phyloP scores from a whole-genome alignment of 2,797 vertebrate species.

The Leptatherina wallacei region DNA sequence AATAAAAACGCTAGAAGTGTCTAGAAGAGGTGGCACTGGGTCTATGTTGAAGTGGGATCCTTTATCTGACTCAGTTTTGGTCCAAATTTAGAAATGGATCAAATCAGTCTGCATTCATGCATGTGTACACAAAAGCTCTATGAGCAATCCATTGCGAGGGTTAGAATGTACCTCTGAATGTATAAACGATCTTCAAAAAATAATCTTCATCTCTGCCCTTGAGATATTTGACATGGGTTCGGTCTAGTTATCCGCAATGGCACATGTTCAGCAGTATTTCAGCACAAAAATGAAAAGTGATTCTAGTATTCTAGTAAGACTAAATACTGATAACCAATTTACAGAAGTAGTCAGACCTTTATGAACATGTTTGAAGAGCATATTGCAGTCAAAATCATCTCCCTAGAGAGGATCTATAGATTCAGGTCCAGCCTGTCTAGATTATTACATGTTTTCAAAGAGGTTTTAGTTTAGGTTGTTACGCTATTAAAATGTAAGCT shows the following conservation, averaged over 20 bases:
- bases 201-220: slow-evolving; percentile 21
- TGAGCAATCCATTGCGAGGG: slow-evolving; percentile 16
- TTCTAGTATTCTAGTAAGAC: no score
- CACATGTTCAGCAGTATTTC: slow-evolving; percentile 34
- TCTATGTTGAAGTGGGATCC: slow-evolving; percentile 44
- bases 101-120: slow-evolving; percentile 51
- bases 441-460: no score
- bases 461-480: no score
- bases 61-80: slow-evolving; percentile 61
- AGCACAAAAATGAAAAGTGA: slow-evolving; percentile 22
- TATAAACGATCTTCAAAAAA: slow-evolving; percentile 1
- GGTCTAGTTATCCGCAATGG: slow-evolving; percentile 40
- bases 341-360: not conserved
- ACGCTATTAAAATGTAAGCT: no score
- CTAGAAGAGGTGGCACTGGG: slow-evolving; percentile 46
- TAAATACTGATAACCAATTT: no score
- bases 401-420: no score
- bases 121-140: slow-evolving; percentile 44
- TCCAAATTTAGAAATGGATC: slow-evolving; percentile 64
- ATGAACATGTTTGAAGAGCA: not conserved
- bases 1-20: slow-evolving; percentile 22
- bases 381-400: no score
- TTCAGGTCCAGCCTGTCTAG: no score
- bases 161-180: slow-evolving; percentile 4
- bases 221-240: slow-evolving; percentile 41